Evolutionary conservation across 2,888 invertebrate species (phyloP).

Genomic region (Thalpophila matura): DNA sequence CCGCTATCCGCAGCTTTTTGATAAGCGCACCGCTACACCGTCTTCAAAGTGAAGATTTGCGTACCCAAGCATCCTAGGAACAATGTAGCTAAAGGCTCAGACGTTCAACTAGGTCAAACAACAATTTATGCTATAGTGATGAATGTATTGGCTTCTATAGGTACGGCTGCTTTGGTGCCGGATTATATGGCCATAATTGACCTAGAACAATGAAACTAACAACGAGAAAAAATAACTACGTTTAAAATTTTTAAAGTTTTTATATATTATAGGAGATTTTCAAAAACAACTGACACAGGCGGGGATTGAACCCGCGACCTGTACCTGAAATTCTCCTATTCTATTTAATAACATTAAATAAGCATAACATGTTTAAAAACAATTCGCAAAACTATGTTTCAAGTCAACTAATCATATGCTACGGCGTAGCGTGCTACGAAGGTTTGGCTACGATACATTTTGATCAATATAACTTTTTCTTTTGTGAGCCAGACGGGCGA

Average conservation of each 20-base stretch:
- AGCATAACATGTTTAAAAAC: too few relatives aligned
- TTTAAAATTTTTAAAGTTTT: too few relatives aligned
- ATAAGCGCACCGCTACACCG: constrained; percentile 54
- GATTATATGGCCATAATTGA: neutral
- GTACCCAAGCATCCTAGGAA: constrained; percentile 47
- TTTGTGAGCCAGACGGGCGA: too few relatives aligned
- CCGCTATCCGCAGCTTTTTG: constrained; percentile 57
- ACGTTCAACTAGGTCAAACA: constrained; percentile 48
- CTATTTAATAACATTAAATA: too few relatives aligned
- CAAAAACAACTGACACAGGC: too few relatives aligned
- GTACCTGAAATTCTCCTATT: too few relatives aligned
- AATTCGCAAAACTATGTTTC: too few relatives aligned
- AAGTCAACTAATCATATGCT: too few relatives aligned
- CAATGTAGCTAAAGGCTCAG: constrained; percentile 51
- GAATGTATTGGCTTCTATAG: constrained; percentile 18
- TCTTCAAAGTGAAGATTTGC: constrained; percentile 58
- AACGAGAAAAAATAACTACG: neutral
- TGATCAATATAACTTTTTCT: neutral
- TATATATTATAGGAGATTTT: too few relatives aligned
- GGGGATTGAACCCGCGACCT: too few relatives aligned
- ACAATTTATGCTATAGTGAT: constrained; percentile 45
- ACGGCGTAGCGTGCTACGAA: constrained; percentile 9
- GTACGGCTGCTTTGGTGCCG: neutral
- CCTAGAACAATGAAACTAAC: neutral
- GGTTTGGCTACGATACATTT: neutral